Evolutionary conservation across 2,797 vertebrate species (phyloP), one percentile per base, ranked within the genome.

Genomic region (Parauchenoglanis ngamensis): DNA sequence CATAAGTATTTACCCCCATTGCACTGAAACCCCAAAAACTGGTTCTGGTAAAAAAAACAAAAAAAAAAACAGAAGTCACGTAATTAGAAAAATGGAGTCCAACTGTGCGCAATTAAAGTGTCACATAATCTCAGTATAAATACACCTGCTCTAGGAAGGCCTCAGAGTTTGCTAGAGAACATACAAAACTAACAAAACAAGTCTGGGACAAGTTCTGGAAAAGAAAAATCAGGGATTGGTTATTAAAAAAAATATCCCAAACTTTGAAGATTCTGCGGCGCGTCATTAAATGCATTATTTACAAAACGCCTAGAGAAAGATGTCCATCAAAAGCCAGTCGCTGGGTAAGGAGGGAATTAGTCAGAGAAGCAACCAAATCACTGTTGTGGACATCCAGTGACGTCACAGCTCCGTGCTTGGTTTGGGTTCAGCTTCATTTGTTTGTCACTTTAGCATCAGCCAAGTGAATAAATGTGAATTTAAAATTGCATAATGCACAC

Each of bases 401-500:
- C 0, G 52, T 72, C 67, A 59, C 31, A 19, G 67, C 28, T 57
- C 23, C 44, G n/a, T 70, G 11, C 65, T 2, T 84, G 82, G 63
- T 11, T 54, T 83, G 63, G 81, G 40, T 65, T 82, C 59, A 49
- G 61, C 4, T 25, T 68, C 28, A 72, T 56, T 21, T 84, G 28
- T 57, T n/a, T 12, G 28, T 72, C 46, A 72, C 56, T 40, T 56
- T 52, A 15, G 28, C 82, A 40, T 17, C 49, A 56, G 65, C 28
- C 63, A 73, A 73, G 46, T 31, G 44, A 83, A 67, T 68, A 68
- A 23, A 83, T 35, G 28, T 67, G 46, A 52, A 68, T 67, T 19
- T 35, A 68, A 54, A 54, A 83, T 54, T 84, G 52, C 67, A 72
- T 73, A 73, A 57, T 72, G 23, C n/a, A 46, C 46, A 83, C 72